These are phyloP conservation scores for Eudyptes chrysolophus DNA, from an alignment of 2,113 vertebrate species.

Conservation along the genomic window DNA sequence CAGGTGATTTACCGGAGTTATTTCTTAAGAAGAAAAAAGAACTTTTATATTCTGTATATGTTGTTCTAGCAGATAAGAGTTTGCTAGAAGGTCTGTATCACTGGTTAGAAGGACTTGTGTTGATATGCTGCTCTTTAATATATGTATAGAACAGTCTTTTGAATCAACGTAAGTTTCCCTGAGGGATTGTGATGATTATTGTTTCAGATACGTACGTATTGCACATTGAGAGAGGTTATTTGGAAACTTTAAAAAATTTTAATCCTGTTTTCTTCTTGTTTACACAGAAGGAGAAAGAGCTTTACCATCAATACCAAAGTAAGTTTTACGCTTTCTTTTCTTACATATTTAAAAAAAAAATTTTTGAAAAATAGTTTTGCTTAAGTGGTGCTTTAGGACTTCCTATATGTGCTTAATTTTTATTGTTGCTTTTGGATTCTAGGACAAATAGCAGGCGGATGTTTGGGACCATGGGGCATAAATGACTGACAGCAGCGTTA, in stretches of 20 bases:
- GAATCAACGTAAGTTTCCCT: background rate
- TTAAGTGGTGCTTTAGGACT: background rate
- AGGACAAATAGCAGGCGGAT: background rate
- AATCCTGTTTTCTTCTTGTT: conserved; percentile 51
- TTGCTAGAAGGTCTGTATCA: background rate
- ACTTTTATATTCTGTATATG: background rate
- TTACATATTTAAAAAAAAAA: background rate
- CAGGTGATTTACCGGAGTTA: conserved; percentile 32
- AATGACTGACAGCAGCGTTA: background rate
- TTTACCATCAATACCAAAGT: conserved; percentile 97
- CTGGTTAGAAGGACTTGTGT: background rate
- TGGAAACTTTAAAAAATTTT: background rate
- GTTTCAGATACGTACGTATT: background rate
- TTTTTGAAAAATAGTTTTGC: background rate
- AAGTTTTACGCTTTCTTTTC: conserved; percentile 72
- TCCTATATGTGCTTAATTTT: background rate
- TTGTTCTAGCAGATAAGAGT: background rate
- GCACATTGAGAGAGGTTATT: background rate
- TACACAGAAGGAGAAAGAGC: conserved; percentile 94
- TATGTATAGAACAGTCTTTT: background rate
- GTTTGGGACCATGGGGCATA: background rate
- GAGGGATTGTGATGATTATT: background rate
- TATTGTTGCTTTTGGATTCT: background rate
- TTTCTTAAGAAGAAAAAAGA: background rate
- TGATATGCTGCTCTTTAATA: background rate